Evolutionary conservation across 2,797 vertebrate species (phyloP).

Genomic region (Threskiornis aethiopicus): DNA sequence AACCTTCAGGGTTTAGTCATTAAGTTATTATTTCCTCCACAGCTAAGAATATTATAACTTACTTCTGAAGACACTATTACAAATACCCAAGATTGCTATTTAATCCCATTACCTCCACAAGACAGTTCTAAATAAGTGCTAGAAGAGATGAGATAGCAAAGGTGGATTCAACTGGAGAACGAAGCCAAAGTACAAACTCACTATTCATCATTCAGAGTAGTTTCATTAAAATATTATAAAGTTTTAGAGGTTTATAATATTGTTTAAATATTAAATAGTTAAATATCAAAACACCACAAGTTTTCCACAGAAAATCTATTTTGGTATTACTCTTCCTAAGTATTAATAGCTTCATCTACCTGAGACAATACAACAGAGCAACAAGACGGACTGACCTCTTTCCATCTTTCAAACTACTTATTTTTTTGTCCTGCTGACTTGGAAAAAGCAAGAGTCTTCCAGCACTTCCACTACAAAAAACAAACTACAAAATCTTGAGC

Average conservation of each 20-base stretch:
- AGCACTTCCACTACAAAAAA: background rate
- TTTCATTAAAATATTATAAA: background rate
- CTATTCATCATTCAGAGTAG: background rate
- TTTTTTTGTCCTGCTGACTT: background rate
- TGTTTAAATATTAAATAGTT: background rate
- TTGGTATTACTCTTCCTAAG: background rate
- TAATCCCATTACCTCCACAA: background rate
- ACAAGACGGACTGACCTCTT: background rate
- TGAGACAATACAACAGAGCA: background rate
- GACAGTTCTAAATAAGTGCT: background rate
- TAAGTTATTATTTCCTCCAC: background rate
- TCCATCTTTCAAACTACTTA: background rate
- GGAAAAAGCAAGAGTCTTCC: background rate
- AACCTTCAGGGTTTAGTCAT: background rate
- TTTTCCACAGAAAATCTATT: background rate
- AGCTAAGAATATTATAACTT: background rate
- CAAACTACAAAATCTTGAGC: background rate
- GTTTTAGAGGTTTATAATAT: background rate
- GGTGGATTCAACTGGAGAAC: background rate
- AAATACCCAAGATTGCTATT: background rate
- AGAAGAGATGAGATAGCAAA: background rate
- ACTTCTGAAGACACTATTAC: background rate
- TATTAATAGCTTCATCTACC: background rate
- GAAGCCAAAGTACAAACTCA: background rate
- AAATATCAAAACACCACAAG: background rate